These are phyloP conservation scores for Pogonophryne albipinna DNA, from an alignment of 2,797 vertebrate species.

Conservation along the genomic window DNA sequence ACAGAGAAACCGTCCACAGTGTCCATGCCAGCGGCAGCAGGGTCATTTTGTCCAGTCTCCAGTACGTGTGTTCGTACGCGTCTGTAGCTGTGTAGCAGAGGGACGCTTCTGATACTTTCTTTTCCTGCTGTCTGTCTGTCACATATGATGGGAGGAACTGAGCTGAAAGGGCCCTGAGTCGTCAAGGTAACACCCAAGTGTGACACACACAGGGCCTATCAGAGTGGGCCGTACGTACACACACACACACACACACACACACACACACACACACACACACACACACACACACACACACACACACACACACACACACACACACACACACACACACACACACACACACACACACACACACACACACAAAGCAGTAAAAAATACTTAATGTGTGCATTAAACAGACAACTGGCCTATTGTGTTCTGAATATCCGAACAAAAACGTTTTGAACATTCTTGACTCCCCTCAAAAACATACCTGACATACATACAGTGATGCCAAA, in stretches of 20 bases:
- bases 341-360: no score
- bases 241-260: not conserved
- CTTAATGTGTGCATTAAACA: not conserved
- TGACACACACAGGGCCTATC: constrained; percentile 64
- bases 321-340: no score
- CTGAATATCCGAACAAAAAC: no score
- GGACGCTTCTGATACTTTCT: constrained; percentile 59
- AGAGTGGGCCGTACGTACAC: constrained; percentile 36
- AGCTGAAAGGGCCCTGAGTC: constrained; percentile 43
- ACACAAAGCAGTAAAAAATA: no score
- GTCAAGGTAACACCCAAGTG: constrained; percentile 66
- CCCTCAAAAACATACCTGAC: not conserved
- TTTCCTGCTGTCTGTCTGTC: constrained; percentile 67
- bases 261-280: constrained; percentile 1
- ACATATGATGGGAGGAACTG: constrained; percentile 74
- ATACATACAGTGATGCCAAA: constrained; percentile 1
- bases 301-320: not conserved
- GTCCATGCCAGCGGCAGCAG: constrained; percentile 47
- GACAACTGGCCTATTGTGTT: no score
- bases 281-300: not conserved
- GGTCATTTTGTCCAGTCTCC: constrained; percentile 55
- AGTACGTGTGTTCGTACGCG: not conserved
- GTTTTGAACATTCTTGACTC: not conserved
- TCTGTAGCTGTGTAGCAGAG: constrained; percentile 30
- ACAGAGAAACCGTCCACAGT: constrained; percentile 33